Conservation (phyloP, 2,888 invertebrate genomes). For the Lepas anatifera region DNA sequence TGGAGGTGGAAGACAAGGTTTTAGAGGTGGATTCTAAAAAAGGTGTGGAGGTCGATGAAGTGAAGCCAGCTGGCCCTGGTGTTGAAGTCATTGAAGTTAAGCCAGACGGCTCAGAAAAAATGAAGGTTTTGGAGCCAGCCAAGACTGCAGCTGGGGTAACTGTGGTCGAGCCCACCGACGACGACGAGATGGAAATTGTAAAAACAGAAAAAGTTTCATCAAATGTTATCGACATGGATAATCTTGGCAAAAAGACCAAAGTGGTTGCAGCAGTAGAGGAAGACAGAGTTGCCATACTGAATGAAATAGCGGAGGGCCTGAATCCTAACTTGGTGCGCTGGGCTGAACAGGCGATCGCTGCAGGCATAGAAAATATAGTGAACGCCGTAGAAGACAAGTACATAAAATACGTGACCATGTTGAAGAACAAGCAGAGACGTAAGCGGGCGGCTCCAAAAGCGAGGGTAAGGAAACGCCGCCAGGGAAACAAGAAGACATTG, state of each 20-base stretch:
- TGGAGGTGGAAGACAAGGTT: no score
- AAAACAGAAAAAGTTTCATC: not conserved
- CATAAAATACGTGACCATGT: not conserved
- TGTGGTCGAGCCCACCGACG: not conserved
- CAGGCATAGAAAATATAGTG: not conserved
- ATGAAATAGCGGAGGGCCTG: not conserved
- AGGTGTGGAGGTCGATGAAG: no score
- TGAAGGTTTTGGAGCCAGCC: not conserved
- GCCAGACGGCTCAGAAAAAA: not conserved
- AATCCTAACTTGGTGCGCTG: not conserved
- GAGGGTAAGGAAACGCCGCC: no score
- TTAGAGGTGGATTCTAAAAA: no score
- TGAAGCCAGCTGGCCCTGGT: not conserved
- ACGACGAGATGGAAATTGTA: not conserved
- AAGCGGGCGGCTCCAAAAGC: no score
- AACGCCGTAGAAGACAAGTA: not conserved
- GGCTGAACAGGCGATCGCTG: not conserved
- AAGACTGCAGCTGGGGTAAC: not conserved
- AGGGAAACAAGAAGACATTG: not conserved
- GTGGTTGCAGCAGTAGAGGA: not conserved
- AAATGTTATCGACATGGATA: not conserved
- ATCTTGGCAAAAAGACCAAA: not conserved
- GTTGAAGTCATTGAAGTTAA: not conserved
- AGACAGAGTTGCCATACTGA: not conserved
- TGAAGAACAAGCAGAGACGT: no score